phyloP scores from a whole-genome alignment of 1,140 invertebrate species.

The Lucilia cuprina region DNA sequence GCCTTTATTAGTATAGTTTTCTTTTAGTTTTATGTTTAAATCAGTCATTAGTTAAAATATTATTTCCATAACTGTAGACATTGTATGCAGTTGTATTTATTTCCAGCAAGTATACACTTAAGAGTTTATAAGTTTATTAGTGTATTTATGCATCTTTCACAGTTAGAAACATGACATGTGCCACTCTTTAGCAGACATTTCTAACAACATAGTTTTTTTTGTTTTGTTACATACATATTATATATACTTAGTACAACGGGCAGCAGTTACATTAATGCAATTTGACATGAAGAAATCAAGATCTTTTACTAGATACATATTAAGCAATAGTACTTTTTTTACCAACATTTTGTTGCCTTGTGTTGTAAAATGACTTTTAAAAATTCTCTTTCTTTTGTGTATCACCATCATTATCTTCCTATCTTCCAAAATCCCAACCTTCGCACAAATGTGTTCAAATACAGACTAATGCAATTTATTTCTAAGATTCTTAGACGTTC shows the following conservation, averaged over 20 bases:
- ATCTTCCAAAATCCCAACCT: not conserved
- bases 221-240: too few relatives aligned
- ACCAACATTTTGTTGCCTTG: not conserved
- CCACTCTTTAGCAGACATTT: not conserved
- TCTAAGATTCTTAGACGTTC: slow-evolving; percentile 4
- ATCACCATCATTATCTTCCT: too few relatives aligned
- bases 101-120: not conserved
- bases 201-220: not conserved
- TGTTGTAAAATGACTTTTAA: not conserved
- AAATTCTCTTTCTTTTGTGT: not conserved
- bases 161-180: not conserved
- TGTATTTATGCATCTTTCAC: not conserved
- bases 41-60: not conserved
- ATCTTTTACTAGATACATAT: too few relatives aligned
- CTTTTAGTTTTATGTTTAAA: not conserved
- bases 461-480: slow-evolving; percentile 32
- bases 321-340: not conserved
- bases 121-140: not conserved
- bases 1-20: not conserved
- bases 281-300: too few relatives aligned
- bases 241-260: not conserved
- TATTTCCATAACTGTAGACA: not conserved
- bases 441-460: not conserved
- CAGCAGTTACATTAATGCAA: not conserved
- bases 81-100: not conserved